A percentile compares a stretch with the other conserved stretches of the same genome.
These are phyloP conservation scores for Tragelaphus scriptus DNA, from an alignment of 2,113 vertebrate species.

Conservation along the genomic window DNA sequence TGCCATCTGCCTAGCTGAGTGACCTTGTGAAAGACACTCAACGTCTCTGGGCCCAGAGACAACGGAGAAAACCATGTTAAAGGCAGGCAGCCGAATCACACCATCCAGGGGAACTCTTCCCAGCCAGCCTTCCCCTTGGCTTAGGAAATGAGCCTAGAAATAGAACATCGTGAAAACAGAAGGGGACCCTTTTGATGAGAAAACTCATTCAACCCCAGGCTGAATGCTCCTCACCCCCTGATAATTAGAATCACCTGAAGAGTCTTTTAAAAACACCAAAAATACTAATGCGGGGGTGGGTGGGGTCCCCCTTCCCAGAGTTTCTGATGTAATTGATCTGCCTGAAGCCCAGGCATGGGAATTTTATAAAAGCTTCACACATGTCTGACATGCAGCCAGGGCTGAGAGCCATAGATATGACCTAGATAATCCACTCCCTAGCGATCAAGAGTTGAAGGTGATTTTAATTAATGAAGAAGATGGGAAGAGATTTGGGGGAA, in stretches of 20 bases:
- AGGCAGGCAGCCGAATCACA: neutral
- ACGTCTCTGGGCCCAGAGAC: neutral
- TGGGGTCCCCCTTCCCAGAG: neutral
- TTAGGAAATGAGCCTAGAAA: neutral
- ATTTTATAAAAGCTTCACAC: neutral
- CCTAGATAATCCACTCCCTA: neutral
- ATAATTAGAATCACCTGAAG: neutral
- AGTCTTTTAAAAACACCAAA: neutral
- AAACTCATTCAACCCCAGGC: neutral
- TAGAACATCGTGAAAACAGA: neutral
- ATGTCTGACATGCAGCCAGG: neutral
- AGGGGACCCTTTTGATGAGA: neutral
- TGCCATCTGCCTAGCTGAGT: neutral
- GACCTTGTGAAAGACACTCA: neutral
- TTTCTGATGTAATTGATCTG: neutral
- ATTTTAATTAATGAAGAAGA: constrained; percentile 16
- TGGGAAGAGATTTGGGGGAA: neutral
- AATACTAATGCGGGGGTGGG: rapidly evolving
- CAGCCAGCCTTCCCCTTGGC: neutral
- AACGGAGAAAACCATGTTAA: neutral
- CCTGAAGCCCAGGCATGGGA: no score
- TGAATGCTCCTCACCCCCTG: no score
- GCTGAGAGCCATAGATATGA: neutral
- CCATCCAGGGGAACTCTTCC: neutral
- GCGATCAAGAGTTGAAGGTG: neutral